Evolutionary conservation across 2,888 invertebrate species (phyloP).

Genomic region (Eupithecia subumbrata): DNA sequence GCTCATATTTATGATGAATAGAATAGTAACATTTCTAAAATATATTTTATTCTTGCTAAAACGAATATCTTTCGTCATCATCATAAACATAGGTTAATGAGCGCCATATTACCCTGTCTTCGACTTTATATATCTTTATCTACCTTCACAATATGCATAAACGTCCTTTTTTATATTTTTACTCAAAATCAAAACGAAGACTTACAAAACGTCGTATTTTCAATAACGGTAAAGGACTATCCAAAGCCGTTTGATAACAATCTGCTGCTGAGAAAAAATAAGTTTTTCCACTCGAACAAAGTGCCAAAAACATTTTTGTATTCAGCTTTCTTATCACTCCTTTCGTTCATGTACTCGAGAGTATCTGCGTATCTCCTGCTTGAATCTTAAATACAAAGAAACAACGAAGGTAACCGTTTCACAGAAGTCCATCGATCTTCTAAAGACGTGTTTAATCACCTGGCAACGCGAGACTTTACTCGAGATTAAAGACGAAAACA

Average conservation of each 20-base stretch:
- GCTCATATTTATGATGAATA: no score
- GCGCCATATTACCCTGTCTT: not conserved
- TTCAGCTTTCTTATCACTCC: slow-evolving; percentile 19
- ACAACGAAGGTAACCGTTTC: slow-evolving; percentile 48
- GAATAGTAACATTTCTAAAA: no score
- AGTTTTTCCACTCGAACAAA: slow-evolving; percentile 12
- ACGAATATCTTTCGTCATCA: no score
- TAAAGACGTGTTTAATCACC: slow-evolving; percentile 66
- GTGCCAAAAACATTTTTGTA: slow-evolving; percentile 21
- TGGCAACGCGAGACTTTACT: slow-evolving; percentile 55
- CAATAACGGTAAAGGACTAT: not conserved
- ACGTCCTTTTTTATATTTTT: no score
- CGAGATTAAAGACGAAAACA: slow-evolving; percentile 65
- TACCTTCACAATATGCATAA: not conserved
- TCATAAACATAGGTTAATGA: no score
- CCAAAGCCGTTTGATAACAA: slow-evolving; percentile 7
- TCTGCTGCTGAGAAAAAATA: slow-evolving; percentile 12
- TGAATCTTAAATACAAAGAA: slow-evolving; percentile 40
- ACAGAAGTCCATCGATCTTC: slow-evolving; percentile 56
- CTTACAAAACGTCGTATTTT: not conserved
- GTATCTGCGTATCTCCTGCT: slow-evolving; percentile 21
- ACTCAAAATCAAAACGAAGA: not conserved
- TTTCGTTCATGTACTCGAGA: slow-evolving; percentile 24
- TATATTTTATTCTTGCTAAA: no score
- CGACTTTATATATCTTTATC: not conserved